Base-by-base conservation (phyloP, 1,140 invertebrate species). In the Psix sp. region DNA sequence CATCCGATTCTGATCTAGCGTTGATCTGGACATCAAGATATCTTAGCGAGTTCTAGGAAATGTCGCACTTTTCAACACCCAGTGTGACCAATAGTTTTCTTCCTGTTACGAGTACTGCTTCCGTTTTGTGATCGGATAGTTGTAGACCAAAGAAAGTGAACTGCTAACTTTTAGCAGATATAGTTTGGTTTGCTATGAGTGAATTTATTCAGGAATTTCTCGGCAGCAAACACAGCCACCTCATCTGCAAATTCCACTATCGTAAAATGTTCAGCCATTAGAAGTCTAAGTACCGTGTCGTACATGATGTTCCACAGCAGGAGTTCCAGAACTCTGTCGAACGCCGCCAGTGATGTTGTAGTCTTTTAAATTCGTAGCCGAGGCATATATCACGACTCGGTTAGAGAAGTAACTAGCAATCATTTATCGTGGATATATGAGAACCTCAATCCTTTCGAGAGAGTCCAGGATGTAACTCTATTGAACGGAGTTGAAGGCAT, bases 71-170 rank as follows among this genome's bases (percentile, higher is more conserved):
- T 0, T 24, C 21, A 10, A 54, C n/a, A 17, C 5, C 21, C 4
- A 57, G 11, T 5, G 29, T 63, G 9, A 66, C 63, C 5, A 3
- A 29, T 0, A 7, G 10, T 16, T 60, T 66, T 13, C 48, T 36
- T 13, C 48, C 59, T 13, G 52, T 48, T 7, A 67, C 29, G 0
- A 74, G 52, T 0, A 74, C 7, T 3, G 76, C 77, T 48, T 77
- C 71, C 1, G 39, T 73, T 11, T 66, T 66, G 20, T 65, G 51
- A 3, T 43, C 49, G 0, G 62, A 62, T 2, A 67, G n/a, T 14
- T 52, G 20, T 31, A 67, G 20, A n/a, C 45, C 43, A 9, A 33
- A 17, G 4, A 42, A 18, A 2, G 15, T 0, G 14, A 72, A 21
- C 60, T 54, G 60, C 6, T 15, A 13, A 0, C 35, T 29, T 1